Percentiles rank a stretch among this genome's conserved stretches.
Conservation (phyloP, 2,888 invertebrate genomes). For the Netelia inedita region DNA sequence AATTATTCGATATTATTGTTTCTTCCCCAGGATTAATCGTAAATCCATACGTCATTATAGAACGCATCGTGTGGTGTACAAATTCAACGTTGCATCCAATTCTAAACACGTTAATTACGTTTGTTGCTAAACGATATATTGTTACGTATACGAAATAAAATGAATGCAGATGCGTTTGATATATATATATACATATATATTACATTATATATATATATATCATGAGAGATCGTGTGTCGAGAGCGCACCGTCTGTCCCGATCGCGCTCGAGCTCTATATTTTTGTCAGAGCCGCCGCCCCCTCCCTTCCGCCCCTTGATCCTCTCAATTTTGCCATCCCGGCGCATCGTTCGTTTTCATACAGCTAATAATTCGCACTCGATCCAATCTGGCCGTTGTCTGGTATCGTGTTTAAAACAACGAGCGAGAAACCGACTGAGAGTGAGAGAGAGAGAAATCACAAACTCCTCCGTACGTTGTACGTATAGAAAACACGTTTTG, state of each 20-base stretch:
- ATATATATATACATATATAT: neutral
- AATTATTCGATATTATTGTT: neutral
- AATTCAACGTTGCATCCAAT: neutral
- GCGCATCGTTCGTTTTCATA: constrained; percentile 32
- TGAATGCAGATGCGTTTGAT: neutral
- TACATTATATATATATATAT: neutral
- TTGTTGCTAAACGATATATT: constrained; percentile 51
- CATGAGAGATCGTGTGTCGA: constrained; percentile 40
- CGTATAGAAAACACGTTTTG: neutral
- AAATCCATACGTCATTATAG: neutral
- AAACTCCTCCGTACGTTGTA: neutral
- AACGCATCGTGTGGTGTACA: neutral
- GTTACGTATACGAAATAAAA: constrained; percentile 43
- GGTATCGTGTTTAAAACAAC: constrained; percentile 64
- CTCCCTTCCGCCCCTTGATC: neutral
- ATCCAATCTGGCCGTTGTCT: constrained; percentile 16
- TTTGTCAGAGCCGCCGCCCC: neutral
- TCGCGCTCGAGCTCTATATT: constrained; percentile 34
- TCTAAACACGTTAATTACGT: constrained; percentile 18
- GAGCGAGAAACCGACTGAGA: constrained; percentile 7
- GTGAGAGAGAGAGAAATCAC: neutral
- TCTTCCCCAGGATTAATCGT: neutral
- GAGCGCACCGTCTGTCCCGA: neutral
- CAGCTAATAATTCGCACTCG: constrained; percentile 56
- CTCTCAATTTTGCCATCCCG: neutral